phyloP scores from a whole-genome alignment of 2,113 vertebrate genomes.

The Patagioenas fasciata region DNA sequence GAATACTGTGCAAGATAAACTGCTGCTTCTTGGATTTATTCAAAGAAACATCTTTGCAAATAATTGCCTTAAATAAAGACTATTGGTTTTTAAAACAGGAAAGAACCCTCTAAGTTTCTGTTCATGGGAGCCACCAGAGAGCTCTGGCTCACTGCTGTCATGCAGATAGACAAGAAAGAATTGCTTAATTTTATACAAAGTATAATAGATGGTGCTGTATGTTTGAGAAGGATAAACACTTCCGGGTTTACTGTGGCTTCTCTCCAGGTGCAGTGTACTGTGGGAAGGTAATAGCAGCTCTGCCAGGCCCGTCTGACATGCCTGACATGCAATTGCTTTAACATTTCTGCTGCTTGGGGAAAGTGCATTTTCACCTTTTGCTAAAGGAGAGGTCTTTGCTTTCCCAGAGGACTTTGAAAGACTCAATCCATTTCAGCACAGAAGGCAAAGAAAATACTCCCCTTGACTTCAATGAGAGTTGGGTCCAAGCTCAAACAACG shows the following conservation, averaged over 20 bases:
- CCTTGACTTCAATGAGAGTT: neutral
- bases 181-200: neutral
- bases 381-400: neutral
- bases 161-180: neutral
- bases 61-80: neutral
- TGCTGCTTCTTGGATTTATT: neutral
- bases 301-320: neutral
- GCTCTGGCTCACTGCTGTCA: conserved; percentile 19
- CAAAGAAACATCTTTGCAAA: neutral
- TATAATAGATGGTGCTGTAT: neutral
- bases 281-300: neutral
- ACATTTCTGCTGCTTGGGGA: neutral
- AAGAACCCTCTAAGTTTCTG: neutral
- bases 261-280: neutral
- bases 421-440: neutral
- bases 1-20: neutral
- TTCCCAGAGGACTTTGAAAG: neutral
- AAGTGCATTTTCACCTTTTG: neutral
- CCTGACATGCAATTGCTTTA: neutral
- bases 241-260: neutral
- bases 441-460: neutral
- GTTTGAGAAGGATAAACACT: neutral
- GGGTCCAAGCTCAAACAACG: neutral
- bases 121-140: conserved; percentile 33
- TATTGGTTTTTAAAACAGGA: neutral